Conservation (phyloP, 92 coral and sea anemone genomes). For the Zoanthus solanderi region DNA sequence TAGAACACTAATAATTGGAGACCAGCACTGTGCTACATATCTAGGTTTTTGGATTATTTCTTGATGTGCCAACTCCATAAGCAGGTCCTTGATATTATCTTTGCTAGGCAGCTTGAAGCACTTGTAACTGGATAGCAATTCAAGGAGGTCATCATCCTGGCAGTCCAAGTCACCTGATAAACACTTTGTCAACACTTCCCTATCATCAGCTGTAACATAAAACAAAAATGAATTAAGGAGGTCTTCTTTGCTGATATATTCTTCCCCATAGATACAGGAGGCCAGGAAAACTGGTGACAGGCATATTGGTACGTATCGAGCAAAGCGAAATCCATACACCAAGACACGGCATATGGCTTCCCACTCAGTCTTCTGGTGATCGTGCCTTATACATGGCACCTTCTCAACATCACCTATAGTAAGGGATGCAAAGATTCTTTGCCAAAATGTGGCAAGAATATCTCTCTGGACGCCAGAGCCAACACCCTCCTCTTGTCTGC, state of each 20-base stretch:
- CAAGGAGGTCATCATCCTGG: slow-evolving; percentile 67
- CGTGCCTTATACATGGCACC: slow-evolving; percentile 67
- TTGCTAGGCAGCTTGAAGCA: slow-evolving; percentile 56
- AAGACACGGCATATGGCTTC: slow-evolving; percentile 58
- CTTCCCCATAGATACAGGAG: slow-evolving; percentile 66
- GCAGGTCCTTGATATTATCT: slow-evolving; percentile 57
- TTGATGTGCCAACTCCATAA: slow-evolving; percentile 64
- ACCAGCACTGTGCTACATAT: slow-evolving; percentile 74
- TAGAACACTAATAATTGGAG: slow-evolving; percentile 50
- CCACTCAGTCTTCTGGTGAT: slow-evolving; percentile 68
- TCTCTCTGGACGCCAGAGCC: slow-evolving; percentile 58
- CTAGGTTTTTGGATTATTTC: slow-evolving; percentile 69
- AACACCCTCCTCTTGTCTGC: slow-evolving; percentile 55
- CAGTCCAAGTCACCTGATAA: slow-evolving; percentile 45
- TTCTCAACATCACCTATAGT: slow-evolving; percentile 54
- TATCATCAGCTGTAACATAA: slow-evolving; percentile 70
- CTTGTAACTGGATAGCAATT: slow-evolving; percentile 65
- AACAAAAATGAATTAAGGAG: slow-evolving; percentile 54
- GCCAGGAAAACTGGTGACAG: slow-evolving; percentile 57
- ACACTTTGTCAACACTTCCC: slow-evolving; percentile 58
- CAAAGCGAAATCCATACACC: slow-evolving; percentile 58
- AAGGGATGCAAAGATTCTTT: slow-evolving; percentile 41
- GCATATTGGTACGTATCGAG: slow-evolving; percentile 59
- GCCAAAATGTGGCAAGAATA: slow-evolving; percentile 63
- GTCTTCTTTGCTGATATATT: slow-evolving; percentile 40